Conservation (phyloP, 30 jellyfish, hydroid and myxozoan genomes). For the Rhopilema esculentum region DNA sequence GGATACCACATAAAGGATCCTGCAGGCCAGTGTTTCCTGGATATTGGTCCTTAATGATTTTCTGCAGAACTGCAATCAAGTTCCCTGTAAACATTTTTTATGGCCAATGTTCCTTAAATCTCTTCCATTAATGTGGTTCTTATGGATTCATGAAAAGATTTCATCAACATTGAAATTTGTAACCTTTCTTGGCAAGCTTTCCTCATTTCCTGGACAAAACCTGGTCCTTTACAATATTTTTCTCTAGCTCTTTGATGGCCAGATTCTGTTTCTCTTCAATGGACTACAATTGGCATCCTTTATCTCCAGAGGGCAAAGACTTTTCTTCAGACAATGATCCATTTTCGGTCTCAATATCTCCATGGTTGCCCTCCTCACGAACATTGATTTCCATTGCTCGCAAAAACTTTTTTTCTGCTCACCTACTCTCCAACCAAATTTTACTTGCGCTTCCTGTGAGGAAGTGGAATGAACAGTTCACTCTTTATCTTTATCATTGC, state of each 20-base stretch:
- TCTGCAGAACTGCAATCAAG: no score
- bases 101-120: neutral
- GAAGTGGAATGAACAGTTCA: neutral
- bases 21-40: conserved; percentile 6
- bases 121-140: neutral
- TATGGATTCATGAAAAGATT: no score
- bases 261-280: no score
- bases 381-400: conserved; percentile 5
- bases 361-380: neutral
- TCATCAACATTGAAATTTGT: no score
- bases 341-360: neutral
- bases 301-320: neutral
- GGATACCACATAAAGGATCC: conserved; percentile 15
- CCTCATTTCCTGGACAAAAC: neutral
- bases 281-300: neutral
- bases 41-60: conserved; percentile 3
- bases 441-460: neutral
- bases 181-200: neutral
- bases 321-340: neutral
- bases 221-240: neutral
- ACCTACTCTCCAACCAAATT: conserved; percentile 1
- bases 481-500: neutral
- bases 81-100: conserved; percentile 4
- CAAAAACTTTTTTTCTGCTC: neutral
- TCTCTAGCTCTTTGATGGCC: no score